Base-by-base conservation (phyloP, 37 sponge, comb jelly and placozoan species). In the Bolinopsis microptera region DNA sequence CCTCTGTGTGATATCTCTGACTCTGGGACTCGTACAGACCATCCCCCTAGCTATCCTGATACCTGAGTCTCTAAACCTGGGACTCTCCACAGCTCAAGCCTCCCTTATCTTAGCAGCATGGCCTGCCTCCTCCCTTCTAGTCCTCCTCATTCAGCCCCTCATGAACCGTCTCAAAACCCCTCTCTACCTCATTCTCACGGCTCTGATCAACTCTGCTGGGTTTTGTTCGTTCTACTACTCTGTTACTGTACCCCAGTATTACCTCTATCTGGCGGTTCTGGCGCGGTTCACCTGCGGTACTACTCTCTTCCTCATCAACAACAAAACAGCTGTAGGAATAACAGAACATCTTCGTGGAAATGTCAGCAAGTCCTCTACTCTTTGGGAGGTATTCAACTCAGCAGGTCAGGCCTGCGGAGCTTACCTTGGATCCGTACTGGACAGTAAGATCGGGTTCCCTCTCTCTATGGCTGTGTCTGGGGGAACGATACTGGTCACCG, bases 321-420 rank as follows among this genome's bases (percentile, higher is more conserved):
- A 80, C 82, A 24, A 34, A 31, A 21, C 38, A 5, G 82, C 38
- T 16, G 35, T 35, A 9, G 82, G 37, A 21, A 35, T 80, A 80
- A 80, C 82, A 34, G 37, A 24, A 2, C 36, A 36, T 36, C 38
- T 80, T 1, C 22, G 23, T 32, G 82, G 82, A 21, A 34, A 80
- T 31, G 37, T 80, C 9, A 13, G 5, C 1, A 34, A 3, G 1
- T 32, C 82, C 9, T 34, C 82, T 22, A 35, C 82, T 21, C 23
- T 35, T 2, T 80, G 34, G 37, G 82, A 80, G 38, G 38, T 80
- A 13, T 80, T 80, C 82, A 34, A 80, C 82, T 30, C 38, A 23
- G 82, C 82, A 3, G 82, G 82, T 3, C 34, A 34, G 38, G 82
- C 82, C 2, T 34, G 24, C 23, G 82, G 82, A 36, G 82, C 82